Conservation (phyloP, 2,113 vertebrate species). For the Leucoraja erinaceus region DNA sequence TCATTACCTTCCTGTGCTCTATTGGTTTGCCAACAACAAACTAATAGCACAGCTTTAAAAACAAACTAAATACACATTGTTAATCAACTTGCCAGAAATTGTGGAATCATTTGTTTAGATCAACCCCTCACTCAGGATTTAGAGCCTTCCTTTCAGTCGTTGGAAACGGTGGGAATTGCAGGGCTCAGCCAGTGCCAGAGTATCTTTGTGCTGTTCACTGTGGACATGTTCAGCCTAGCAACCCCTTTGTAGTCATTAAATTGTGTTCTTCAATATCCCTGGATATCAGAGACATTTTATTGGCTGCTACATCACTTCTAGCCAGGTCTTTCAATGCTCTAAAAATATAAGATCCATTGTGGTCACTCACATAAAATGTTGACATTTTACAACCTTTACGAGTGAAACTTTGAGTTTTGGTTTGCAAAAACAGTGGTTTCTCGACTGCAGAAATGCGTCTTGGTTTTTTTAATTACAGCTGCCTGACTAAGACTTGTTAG, state of each 20-base stretch:
- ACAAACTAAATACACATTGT: background rate
- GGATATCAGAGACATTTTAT: background rate
- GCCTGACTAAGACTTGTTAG: background rate
- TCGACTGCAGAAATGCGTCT: background rate
- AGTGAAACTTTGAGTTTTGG: background rate
- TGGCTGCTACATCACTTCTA: background rate
- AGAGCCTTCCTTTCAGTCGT: background rate
- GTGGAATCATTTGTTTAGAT: conserved; percentile 1
- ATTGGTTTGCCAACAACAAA: conserved; percentile 6
- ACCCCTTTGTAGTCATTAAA: background rate
- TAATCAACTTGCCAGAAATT: conserved; percentile 2
- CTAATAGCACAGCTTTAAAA: background rate
- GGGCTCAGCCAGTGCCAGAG: background rate
- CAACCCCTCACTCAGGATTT: background rate
- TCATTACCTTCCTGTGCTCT: background rate
- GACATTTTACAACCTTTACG: conserved; percentile 30
- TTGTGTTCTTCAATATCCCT: background rate
- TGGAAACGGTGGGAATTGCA: background rate
- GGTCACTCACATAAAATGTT: background rate
- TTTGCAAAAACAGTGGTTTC: background rate
- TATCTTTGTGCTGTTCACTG: background rate
- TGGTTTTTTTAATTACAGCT: background rate
- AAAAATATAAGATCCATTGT: conserved; percentile 7
- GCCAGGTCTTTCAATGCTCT: background rate
- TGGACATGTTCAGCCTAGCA: conserved; percentile 26